phyloP scores from a whole-genome alignment of 2,113 vertebrate species.

The Riparia riparia region DNA sequence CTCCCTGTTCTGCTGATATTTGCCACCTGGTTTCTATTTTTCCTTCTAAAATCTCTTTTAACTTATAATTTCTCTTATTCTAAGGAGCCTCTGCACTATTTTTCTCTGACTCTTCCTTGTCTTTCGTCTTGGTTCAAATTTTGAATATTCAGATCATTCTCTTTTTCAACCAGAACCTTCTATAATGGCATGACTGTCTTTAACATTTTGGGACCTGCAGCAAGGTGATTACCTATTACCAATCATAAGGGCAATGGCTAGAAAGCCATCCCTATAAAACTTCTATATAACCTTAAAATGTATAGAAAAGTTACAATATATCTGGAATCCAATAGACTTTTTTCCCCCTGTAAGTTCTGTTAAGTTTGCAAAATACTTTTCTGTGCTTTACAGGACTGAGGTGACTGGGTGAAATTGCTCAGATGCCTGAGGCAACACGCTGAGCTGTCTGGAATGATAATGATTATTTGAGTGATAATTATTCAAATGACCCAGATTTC shows the following conservation, averaged over 20 bases:
- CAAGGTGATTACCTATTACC: not conserved
- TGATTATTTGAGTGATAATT: conserved; percentile 57
- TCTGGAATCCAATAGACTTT: not conserved
- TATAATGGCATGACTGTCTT: not conserved
- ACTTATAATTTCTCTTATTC: not conserved
- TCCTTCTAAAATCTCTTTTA: not conserved
- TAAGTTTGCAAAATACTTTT: not conserved
- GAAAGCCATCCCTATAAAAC: not conserved
- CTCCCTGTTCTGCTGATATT: not conserved
- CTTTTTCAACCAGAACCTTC: not conserved
- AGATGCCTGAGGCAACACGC: conserved; percentile 35
- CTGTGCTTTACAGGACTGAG: not conserved
- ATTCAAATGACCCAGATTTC: conserved; percentile 51
- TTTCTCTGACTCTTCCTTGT: not conserved
- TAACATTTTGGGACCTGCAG: not conserved
- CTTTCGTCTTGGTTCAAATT: not conserved
- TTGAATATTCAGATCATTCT: not conserved
- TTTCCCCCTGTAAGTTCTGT: not conserved
- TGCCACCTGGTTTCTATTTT: not conserved
- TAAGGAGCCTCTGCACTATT: not conserved
- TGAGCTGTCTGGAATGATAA: conserved; percentile 53
- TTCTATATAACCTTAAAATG: not conserved
- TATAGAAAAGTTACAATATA: not conserved
- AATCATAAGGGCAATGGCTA: not conserved
- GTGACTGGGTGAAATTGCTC: not conserved